These are phyloP conservation scores for Catocala sponsa DNA, from an alignment of 2,888 invertebrate genomes.

Conservation along the genomic window DNA sequence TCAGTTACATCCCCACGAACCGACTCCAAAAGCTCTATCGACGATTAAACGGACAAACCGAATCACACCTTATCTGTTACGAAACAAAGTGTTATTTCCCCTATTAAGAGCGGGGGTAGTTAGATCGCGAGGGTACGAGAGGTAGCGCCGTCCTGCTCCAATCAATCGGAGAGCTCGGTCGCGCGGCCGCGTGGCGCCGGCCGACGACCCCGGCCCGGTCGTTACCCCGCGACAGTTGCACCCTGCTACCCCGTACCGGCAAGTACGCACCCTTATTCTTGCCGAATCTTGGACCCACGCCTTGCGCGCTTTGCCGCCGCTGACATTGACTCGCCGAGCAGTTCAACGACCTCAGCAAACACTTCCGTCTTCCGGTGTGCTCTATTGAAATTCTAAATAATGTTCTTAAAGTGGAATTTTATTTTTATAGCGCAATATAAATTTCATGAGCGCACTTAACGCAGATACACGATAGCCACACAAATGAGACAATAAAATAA, in stretches of 20 bases:
- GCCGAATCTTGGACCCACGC: conserved; percentile 81
- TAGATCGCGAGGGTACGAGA: conserved; percentile 74
- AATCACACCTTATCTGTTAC: conserved; percentile 75
- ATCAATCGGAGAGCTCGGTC: conserved; percentile 84
- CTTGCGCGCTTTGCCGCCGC: conserved; percentile 69
- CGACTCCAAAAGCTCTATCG: conserved; percentile 60
- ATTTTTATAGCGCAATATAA: conserved; percentile 45
- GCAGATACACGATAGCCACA: conserved; percentile 40
- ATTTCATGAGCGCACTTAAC: conserved; percentile 45
- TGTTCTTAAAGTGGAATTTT: conserved; percentile 52
- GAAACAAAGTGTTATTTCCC: conserved; percentile 74
- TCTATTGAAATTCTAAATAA: conserved; percentile 63
- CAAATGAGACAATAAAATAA: conserved; percentile 31
- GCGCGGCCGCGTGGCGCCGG: conserved; percentile 85
- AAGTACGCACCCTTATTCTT: conserved; percentile 81
- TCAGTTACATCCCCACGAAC: conserved; percentile 55
- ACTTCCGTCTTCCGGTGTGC: conserved; percentile 79
- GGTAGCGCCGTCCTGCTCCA: conserved; percentile 80
- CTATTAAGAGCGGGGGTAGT: conserved; percentile 73
- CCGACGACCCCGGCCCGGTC: conserved; percentile 84
- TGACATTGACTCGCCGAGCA: conserved; percentile 83
- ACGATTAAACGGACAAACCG: conserved; percentile 51
- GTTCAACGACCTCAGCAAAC: conserved; percentile 75
- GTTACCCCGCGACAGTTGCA: conserved; percentile 84
- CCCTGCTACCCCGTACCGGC: conserved; percentile 82